phyloP scores from a whole-genome alignment of 2,888 invertebrate species.

The Parasteatoda lunata region DNA sequence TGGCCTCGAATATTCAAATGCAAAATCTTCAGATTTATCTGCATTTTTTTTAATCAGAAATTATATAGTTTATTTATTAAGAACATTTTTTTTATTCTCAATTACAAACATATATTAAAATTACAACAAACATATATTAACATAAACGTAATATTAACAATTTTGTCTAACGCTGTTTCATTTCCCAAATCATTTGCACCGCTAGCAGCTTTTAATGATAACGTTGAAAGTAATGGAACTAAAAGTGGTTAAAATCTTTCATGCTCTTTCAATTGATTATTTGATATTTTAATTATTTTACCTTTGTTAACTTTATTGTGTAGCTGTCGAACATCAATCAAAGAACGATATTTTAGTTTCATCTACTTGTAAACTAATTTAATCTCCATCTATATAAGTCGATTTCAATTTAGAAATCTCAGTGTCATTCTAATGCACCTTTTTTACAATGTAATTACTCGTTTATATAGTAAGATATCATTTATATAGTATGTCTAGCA shows the following conservation, averaged over 20 bases:
- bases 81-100: no score
- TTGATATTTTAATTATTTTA: background rate
- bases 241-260: no score
- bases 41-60: no score
- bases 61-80: no score
- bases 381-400: background rate
- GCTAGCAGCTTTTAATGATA: background rate
- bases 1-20: no score
- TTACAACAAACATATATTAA: background rate
- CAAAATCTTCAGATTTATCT: no score
- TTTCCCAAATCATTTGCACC: background rate
- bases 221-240: background rate
- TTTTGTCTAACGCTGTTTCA: background rate
- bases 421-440: background rate
- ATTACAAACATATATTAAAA: background rate
- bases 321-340: background rate
- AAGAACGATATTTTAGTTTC: background rate
- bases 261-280: background rate
- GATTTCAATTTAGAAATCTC: background rate
- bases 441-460: background rate
- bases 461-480: no score
- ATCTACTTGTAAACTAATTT: background rate
- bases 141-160: background rate
- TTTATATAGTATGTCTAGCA: no score
- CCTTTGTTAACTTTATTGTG: background rate